phyloP scores from a whole-genome alignment of 2,797 vertebrate species.

The Semaprochilodus insignis region DNA sequence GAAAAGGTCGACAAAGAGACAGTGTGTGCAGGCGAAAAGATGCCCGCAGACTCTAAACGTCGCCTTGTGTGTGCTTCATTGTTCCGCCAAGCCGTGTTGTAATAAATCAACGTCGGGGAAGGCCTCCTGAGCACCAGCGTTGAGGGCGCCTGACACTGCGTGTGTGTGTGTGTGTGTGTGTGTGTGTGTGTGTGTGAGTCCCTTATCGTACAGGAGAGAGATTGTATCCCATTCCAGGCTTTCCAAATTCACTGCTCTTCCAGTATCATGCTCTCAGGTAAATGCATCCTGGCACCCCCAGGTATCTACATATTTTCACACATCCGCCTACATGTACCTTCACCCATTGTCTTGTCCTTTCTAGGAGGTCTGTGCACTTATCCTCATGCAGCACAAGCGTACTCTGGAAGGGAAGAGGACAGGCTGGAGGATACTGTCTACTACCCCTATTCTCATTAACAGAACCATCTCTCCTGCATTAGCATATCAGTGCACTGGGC shows the following conservation, averaged over 20 bases:
- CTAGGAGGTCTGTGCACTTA: not conserved
- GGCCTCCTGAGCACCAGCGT: slow-evolving; percentile 41
- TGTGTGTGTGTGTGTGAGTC: slow-evolving; percentile 5
- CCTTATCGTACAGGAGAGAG: slow-evolving; percentile 9
- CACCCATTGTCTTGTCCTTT: slow-evolving; percentile 11
- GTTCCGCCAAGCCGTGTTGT: slow-evolving; percentile 47
- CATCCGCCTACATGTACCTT: slow-evolving; percentile 5
- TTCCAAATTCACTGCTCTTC: not conserved
- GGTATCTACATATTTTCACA: slow-evolving; percentile 32
- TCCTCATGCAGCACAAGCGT: slow-evolving; percentile 19
- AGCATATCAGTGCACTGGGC: slow-evolving; percentile 51
- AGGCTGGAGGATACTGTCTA: slow-evolving; percentile 4
- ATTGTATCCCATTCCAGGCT: slow-evolving; percentile 4
- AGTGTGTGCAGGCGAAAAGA: slow-evolving; percentile 38
- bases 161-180: slow-evolving; percentile 14
- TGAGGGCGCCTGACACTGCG: slow-evolving; percentile 41
- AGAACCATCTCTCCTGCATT: slow-evolving; percentile 39
- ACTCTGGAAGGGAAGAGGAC: slow-evolving; percentile 32
- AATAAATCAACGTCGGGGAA: slow-evolving; percentile 54
- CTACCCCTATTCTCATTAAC: slow-evolving; percentile 1
- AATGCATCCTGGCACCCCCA: not conserved
- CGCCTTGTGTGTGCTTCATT: slow-evolving; percentile 50
- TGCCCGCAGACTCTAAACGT: slow-evolving; percentile 50
- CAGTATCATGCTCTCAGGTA: not conserved
- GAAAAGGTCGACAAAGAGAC: slow-evolving; percentile 50